A percentile compares a stretch with the other conserved stretches of the same genome.
Evolutionary conservation across 2,113 vertebrate species (phyloP).

Genomic region (Planiliza haematocheilus): DNA sequence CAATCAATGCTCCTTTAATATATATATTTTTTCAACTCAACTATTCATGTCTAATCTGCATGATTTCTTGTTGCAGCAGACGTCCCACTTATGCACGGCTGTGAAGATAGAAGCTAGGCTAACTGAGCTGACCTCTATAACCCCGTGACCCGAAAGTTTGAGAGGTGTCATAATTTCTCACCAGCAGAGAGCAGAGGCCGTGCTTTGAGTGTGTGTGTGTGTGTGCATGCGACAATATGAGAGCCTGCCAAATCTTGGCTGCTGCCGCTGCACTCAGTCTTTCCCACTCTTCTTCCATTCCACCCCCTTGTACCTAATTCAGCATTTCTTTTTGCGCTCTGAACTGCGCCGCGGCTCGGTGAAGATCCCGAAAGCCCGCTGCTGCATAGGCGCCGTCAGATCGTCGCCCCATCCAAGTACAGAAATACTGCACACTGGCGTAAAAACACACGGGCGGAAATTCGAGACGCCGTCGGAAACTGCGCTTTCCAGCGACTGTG

Average conservation of each 20-base stretch:
- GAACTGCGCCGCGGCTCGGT: slow-evolving; percentile 10
- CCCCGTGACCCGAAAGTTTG: slow-evolving; percentile 42
- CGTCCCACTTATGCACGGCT: slow-evolving; percentile 18
- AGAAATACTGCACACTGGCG: slow-evolving; percentile 13
- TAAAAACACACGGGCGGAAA: slow-evolving; percentile 32
- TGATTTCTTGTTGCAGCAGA: not conserved
- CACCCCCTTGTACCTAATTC: slow-evolving; percentile 28
- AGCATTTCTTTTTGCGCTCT: slow-evolving; percentile 25
- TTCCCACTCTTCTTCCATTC: slow-evolving; percentile 25
- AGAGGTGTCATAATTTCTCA: slow-evolving; percentile 61
- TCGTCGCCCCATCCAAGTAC: slow-evolving; percentile 29
- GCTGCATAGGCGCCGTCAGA: slow-evolving; percentile 32
- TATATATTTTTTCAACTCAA: too few species aligned
- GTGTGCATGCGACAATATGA: slow-evolving; percentile 3
- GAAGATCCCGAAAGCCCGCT: slow-evolving; percentile 16
- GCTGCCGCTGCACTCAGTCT: slow-evolving; percentile 25
- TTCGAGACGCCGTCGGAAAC: slow-evolving; percentile 7
- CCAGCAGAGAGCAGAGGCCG: slow-evolving; percentile 37
- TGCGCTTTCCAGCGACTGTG: slow-evolving; percentile 29
- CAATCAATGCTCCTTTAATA: not conserved
- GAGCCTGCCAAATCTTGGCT: slow-evolving; percentile 34
- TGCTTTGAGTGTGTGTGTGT: slow-evolving; percentile 21
- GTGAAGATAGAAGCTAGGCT: slow-evolving; percentile 43
- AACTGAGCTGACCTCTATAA: slow-evolving; percentile 48
- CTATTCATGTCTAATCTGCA: not conserved